These are phyloP conservation scores for Drosophila ironensis DNA, from an alignment of 1,140 invertebrate species.

Conservation along the genomic window DNA sequence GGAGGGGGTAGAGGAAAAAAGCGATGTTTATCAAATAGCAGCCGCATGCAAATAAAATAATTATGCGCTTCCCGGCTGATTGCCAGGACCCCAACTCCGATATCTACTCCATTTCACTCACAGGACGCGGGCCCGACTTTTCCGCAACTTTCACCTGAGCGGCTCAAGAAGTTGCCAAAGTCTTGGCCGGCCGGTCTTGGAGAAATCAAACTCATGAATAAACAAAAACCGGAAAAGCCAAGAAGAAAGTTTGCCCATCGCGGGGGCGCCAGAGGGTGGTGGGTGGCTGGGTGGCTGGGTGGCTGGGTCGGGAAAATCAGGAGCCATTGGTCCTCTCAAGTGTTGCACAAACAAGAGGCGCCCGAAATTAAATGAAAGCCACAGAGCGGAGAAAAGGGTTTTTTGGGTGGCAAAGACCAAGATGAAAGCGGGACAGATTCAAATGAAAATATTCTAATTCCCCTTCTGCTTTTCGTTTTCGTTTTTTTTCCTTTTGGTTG, in stretches of 20 bases:
- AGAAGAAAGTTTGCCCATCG: slow-evolving; percentile 52
- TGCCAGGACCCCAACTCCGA: not conserved
- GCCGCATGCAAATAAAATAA: slow-evolving; percentile 46
- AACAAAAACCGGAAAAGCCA: slow-evolving; percentile 64
- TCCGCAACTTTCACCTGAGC: slow-evolving; percentile 44
- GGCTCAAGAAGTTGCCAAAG: slow-evolving; percentile 65
- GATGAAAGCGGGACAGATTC: slow-evolving; percentile 42
- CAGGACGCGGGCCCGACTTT: no score
- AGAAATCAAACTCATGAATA: slow-evolving; percentile 72
- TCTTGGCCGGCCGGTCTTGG: slow-evolving; percentile 36
- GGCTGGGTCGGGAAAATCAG: not conserved
- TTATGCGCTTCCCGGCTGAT: slow-evolving; percentile 34
- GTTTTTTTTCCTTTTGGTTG: not conserved
- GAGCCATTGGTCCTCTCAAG: slow-evolving; percentile 38
- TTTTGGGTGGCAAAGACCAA: slow-evolving; percentile 4
- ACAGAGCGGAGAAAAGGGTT: slow-evolving; percentile 60
- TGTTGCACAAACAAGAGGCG: slow-evolving; percentile 72
- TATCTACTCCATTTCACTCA: not conserved
- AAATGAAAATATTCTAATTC: slow-evolving; percentile 59
- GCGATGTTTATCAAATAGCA: slow-evolving; percentile 20
- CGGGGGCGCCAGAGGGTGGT: not conserved
- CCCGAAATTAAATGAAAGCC: slow-evolving; percentile 67
- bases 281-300: not conserved
- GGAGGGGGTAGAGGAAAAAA: no score
- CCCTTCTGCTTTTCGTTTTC: slow-evolving; percentile 17